Evolutionary conservation across 1,140 invertebrate species (phyloP).

Genomic region (Eriocheir sinensis): DNA sequence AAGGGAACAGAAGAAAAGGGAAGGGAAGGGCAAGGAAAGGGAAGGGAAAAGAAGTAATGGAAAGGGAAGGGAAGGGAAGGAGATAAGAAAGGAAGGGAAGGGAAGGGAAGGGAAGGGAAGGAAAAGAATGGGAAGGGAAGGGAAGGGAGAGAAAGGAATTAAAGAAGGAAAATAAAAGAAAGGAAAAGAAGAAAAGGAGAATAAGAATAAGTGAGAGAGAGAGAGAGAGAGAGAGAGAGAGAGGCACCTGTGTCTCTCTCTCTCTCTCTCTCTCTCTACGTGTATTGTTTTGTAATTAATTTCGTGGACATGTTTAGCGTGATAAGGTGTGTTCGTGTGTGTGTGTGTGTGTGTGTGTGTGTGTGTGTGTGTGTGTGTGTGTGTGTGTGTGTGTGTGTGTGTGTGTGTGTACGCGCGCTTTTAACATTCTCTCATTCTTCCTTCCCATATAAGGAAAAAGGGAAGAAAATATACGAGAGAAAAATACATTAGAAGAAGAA

Average conservation of each 20-base stretch:
- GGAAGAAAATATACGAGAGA: not conserved
- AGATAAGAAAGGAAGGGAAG: not conserved
- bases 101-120: not conserved
- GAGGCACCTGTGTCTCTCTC: not conserved
- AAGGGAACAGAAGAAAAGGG: not conserved
- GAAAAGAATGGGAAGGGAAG: too few relatives aligned
- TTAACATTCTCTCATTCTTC: conserved; percentile 26
- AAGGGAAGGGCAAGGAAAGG: not conserved
- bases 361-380: too few relatives aligned
- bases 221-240: too few relatives aligned
- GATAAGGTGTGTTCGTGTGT: too few relatives aligned
- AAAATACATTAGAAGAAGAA: not conserved
- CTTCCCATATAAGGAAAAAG: not conserved
- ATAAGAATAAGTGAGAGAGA: not conserved
- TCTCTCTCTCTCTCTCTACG: too few relatives aligned
- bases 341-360: too few relatives aligned
- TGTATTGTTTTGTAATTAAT: too few relatives aligned
- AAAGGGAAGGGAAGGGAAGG: not conserved
- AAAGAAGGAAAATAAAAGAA: not conserved
- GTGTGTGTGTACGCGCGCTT: not conserved
- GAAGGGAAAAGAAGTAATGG: not conserved
- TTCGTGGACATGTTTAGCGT: too few relatives aligned
- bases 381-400: too few relatives aligned
- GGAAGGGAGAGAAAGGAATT: not conserved
- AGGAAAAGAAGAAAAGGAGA: not conserved